Percentiles rank a stretch among this genome's conserved stretches.
Conservation (phyloP, 2,113 vertebrate species). For the Strix uralensis region DNA sequence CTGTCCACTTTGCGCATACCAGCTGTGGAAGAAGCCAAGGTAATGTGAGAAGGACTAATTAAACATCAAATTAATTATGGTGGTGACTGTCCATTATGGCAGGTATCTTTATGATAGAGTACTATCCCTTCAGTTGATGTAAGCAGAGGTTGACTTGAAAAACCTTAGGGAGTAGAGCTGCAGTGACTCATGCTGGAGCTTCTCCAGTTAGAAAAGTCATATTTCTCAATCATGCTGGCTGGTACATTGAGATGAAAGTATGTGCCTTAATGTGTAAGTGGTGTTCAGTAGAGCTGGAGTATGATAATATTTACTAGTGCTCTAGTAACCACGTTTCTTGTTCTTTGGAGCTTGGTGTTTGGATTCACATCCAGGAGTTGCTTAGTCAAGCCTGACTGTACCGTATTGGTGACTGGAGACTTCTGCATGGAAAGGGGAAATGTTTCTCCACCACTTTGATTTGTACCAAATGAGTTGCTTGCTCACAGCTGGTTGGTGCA, state of each 20-base stretch:
- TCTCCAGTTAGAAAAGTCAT: not conserved
- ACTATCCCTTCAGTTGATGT: not conserved
- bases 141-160: not conserved
- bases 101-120: not conserved
- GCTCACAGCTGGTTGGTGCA: not conserved
- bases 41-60: slow-evolving; percentile 33
- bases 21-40: slow-evolving; percentile 87
- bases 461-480: not conserved
- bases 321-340: not conserved
- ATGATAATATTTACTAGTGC: not conserved
- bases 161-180: not conserved
- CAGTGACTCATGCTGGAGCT: not conserved
- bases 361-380: not conserved
- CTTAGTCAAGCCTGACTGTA: not conserved
- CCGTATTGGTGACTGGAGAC: not conserved
- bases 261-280: not conserved
- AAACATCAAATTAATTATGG: not conserved
- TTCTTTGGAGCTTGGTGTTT: not conserved
- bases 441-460: not conserved
- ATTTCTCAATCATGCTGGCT: not conserved
- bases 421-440: not conserved
- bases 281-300: not conserved
- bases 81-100: not conserved
- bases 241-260: not conserved
- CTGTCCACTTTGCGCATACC: slow-evolving; percentile 83